Percentiles rank a stretch among this genome's conserved stretches.
phyloP scores from a whole-genome alignment of 2,888 invertebrate species.

The Protophormia terraenovae region DNA sequence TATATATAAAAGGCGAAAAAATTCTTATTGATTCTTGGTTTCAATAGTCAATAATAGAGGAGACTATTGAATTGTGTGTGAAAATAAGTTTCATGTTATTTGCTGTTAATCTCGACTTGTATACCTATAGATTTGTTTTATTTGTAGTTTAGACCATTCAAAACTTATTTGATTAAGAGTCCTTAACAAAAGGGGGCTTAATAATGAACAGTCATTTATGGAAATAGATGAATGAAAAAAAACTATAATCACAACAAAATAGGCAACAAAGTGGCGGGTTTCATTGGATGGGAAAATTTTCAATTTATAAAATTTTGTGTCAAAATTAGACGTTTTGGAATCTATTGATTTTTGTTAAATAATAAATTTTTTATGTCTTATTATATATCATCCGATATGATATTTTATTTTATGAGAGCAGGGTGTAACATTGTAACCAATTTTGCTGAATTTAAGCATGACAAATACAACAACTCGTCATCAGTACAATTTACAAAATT shows the following conservation, averaged over 20 bases:
- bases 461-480: too few species aligned
- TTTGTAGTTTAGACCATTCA: conserved; percentile 55
- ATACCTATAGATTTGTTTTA: conserved; percentile 1
- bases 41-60: neutral
- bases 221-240: neutral
- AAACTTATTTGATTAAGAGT: conserved; percentile 75
- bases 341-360: too few species aligned
- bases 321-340: too few species aligned
- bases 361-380: too few species aligned
- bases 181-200: conserved; percentile 71
- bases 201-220: conserved; percentile 13
- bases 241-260: neutral
- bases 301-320: neutral
- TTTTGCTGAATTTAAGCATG: too few species aligned
- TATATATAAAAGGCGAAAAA: neutral
- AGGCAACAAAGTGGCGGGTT: neutral
- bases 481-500: too few species aligned
- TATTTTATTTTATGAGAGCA: too few species aligned
- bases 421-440: too few species aligned
- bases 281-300: neutral
- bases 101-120: conserved; percentile 47
- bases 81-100: conserved; percentile 17
- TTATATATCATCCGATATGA: too few species aligned
- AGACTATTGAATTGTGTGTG: conserved; percentile 33
- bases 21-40: neutral